Percentiles rank a stretch among this genome's conserved stretches.
phyloP scores from a whole-genome alignment of 2,113 vertebrate genomes.

The Quiscalus mexicanus region DNA sequence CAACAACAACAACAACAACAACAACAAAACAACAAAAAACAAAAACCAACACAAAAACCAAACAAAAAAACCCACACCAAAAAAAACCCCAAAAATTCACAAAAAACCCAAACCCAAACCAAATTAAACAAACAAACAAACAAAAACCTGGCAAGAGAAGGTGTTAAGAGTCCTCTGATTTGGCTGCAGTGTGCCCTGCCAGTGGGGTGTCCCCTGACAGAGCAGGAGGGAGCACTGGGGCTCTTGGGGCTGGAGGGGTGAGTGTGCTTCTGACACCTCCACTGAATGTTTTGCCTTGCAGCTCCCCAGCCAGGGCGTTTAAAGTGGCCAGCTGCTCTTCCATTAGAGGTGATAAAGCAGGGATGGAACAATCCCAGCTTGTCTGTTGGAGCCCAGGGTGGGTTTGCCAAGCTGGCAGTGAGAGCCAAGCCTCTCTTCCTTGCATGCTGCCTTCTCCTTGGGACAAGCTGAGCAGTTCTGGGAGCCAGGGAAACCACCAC shows the following conservation, averaged over 20 bases:
- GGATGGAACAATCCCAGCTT: background rate
- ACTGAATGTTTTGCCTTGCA: background rate
- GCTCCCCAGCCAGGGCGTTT: background rate
- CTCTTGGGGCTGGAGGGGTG: background rate
- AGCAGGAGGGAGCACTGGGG: background rate
- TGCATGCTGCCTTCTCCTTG: background rate
- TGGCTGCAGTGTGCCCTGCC: accelerated
- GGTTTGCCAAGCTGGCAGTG: background rate
- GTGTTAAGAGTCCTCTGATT: background rate
- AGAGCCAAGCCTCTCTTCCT: background rate
- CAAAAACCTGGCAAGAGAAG: background rate
- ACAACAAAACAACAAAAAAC: background rate
- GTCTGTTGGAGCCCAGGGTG: background rate
- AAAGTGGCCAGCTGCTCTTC: constrained; percentile 23
- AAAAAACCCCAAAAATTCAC: background rate
- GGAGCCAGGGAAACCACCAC: background rate
- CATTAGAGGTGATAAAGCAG: constrained; percentile 49
- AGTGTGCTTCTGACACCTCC: background rate
- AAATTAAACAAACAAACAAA: too few relatives aligned
- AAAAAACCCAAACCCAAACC: background rate
- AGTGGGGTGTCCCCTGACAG: accelerated
- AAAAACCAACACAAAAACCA: background rate
- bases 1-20: background rate
- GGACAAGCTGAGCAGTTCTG: background rate
- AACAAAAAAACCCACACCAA: background rate